These are phyloP conservation scores for Nibea coibor DNA, from an alignment of 2,113 vertebrate genomes.

Conservation along the genomic window DNA sequence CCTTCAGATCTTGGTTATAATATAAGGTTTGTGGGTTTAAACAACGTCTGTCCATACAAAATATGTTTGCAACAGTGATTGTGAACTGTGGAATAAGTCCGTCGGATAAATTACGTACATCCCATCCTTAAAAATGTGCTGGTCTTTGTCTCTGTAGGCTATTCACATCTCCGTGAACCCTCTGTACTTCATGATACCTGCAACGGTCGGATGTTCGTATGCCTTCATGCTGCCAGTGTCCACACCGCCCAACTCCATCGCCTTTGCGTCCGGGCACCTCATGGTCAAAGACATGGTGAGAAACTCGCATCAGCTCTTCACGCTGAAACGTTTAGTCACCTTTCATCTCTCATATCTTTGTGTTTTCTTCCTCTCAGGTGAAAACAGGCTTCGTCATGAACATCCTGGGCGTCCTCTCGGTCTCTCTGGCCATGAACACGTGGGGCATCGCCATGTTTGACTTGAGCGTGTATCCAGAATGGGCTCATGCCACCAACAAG, in stretches of 20 bases:
- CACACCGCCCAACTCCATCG: slow-evolving; percentile 98
- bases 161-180: slow-evolving; percentile 90
- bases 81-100: background rate
- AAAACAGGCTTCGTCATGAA: slow-evolving; percentile 96
- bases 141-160: slow-evolving; percentile 81
- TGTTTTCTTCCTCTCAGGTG: slow-evolving; percentile 81
- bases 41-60: background rate
- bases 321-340: no score
- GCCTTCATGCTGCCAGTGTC: slow-evolving; percentile 98
- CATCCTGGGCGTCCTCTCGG: slow-evolving; percentile 90
- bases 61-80: background rate
- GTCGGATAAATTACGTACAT: background rate
- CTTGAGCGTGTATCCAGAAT: slow-evolving; percentile 90
- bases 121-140: background rate
- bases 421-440: slow-evolving; percentile 94
- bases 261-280: slow-evolving; percentile 95
- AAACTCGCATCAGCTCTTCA: background rate
- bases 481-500: slow-evolving; percentile 87
- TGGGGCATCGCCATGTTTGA: slow-evolving; percentile 93
- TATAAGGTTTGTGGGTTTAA: background rate
- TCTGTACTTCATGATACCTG: slow-evolving; percentile 96
- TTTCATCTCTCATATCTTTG: background rate
- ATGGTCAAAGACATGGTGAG: slow-evolving; percentile 98
- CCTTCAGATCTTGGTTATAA: background rate
- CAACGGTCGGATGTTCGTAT: slow-evolving; percentile 91